These are phyloP conservation scores for Apogon hyalosoma DNA, from an alignment of 2,797 vertebrate genomes.

Conservation along the genomic window DNA sequence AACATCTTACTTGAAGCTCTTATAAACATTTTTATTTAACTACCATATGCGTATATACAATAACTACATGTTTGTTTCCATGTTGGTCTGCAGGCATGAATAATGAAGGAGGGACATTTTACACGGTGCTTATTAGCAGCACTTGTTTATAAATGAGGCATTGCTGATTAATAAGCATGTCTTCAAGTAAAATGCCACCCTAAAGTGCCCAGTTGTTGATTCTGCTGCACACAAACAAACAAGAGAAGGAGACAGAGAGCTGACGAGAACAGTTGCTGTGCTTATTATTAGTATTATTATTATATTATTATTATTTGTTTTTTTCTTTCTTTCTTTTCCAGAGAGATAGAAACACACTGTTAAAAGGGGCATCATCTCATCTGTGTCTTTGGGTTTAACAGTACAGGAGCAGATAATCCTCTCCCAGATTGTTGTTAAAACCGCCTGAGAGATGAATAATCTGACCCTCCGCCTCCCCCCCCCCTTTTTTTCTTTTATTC, in stretches of 20 bases:
- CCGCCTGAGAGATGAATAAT: conserved; percentile 67
- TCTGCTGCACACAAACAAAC: conserved; percentile 70
- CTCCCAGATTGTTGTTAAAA: conserved; percentile 55
- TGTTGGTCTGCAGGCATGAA: conserved; percentile 20
- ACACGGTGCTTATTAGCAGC: conserved; percentile 35
- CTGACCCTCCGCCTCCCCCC: background rate
- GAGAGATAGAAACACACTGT: conserved; percentile 47
- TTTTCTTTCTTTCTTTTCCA: conserved; percentile 9
- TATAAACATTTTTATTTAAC: conserved; percentile 44
- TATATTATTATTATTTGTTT: background rate
- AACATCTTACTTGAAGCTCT: conserved; percentile 76
- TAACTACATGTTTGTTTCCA: conserved; percentile 41
- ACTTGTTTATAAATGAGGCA: conserved; percentile 40
- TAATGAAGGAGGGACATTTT: conserved; percentile 52
- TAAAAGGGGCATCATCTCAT: conserved; percentile 48
- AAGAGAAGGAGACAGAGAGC: conserved; percentile 51
- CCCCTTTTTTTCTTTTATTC: no score
- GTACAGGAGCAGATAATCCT: conserved; percentile 62
- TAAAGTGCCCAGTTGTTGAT: conserved; percentile 76
- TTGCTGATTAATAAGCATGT: conserved; percentile 56
- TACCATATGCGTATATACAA: conserved; percentile 69
- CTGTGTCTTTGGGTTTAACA: conserved; percentile 68
- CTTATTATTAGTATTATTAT: conserved; percentile 45
- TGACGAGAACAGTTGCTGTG: conserved; percentile 63
- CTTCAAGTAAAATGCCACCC: conserved; percentile 77